Conservation (phyloP, 2,888 invertebrate species). For the Idaea aversata region DNA sequence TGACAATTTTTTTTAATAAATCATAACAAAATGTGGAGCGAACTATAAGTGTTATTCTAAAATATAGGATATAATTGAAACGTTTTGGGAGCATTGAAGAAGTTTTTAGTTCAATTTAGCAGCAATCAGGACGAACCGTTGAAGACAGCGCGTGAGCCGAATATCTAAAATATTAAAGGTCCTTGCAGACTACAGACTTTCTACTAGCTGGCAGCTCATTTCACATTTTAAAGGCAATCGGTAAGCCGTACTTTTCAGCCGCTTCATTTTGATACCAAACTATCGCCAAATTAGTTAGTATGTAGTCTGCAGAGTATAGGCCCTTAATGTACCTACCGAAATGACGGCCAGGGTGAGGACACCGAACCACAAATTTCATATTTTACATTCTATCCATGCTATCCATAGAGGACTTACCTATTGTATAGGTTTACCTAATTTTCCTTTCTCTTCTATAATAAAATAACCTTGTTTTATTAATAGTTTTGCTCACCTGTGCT, state of each 20-base stretch:
- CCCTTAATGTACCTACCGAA: slow-evolving; percentile 34
- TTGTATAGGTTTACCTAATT: neutral
- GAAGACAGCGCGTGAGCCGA: slow-evolving; percentile 76
- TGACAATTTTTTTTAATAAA: slow-evolving; percentile 6
- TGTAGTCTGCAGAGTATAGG: neutral
- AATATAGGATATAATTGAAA: slow-evolving; percentile 70
- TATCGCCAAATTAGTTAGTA: neutral
- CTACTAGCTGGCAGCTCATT: neutral
- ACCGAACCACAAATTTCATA: slow-evolving; percentile 65
- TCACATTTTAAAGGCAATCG: neutral
- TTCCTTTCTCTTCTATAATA: neutral
- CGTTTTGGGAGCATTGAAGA: slow-evolving; percentile 75
- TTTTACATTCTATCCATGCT: slow-evolving; percentile 40
- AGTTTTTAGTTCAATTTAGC: slow-evolving; percentile 81
- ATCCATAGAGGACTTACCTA: slow-evolving; percentile 7
- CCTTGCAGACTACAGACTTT: neutral
- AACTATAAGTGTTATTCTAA: slow-evolving; percentile 39
- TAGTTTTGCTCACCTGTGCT: neutral
- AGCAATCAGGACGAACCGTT: slow-evolving; percentile 78
- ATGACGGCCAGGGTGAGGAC: slow-evolving; percentile 57
- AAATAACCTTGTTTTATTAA: neutral
- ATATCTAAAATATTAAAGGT: slow-evolving; percentile 77
- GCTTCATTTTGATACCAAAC: neutral
- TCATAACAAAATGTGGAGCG: slow-evolving; percentile 20
- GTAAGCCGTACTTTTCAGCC: too few relatives aligned